Base-by-base conservation (phyloP, 2,113 vertebrate species). In the Gobio gobio region DNA sequence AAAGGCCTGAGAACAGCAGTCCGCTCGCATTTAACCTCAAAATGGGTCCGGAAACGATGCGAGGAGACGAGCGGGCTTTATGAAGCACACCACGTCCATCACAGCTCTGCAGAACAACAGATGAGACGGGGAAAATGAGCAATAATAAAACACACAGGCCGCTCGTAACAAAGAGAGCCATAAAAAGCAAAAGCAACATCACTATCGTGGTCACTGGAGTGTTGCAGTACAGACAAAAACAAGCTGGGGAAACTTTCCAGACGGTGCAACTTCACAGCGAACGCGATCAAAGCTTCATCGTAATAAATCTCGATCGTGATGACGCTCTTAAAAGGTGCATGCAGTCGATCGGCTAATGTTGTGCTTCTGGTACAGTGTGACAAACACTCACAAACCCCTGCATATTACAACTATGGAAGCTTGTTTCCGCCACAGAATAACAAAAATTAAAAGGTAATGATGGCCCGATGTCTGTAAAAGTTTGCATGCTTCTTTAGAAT, bases 11-110 rank as follows among this genome's bases (percentile, higher is more conserved):
- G 36, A 72, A 43, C 61, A 83, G 73, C 63, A 29, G 58, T 76
- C 16, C 5, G 22, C 49, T 64, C 36, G 10, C 64, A 40, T 43
- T 36, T 12, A 33, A 86, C n/a, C 56, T 73, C 79, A 49, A 83
- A 78, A 78, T 72, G 80, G 26, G 76, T 26, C 43, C 45, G 59
- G 20, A 66, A 83, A 78, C 10, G 80, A 78, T 33, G 29, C 49
- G 49, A 51, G 49, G 49, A 51, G 1, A 10, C 13, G 49, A 14
- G 14, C 47, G 13, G 13, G 49, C 49, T 51, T 51, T 51, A 56
- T 20, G 54, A 56, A 56, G 54, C 54, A 20, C 20, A 56, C 18
- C 45, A 26, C n/a, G 13, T 14, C 26, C 73, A 33, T 76, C 70
- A 73, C 2, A 73, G 45, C 22, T 73, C 20, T n/a, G 45, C 12